Evolutionary conservation across 2,113 vertebrate genomes (phyloP), one percentile per base, ranked within the genome.

Genomic region (Peucedramus taeniatus): DNA sequence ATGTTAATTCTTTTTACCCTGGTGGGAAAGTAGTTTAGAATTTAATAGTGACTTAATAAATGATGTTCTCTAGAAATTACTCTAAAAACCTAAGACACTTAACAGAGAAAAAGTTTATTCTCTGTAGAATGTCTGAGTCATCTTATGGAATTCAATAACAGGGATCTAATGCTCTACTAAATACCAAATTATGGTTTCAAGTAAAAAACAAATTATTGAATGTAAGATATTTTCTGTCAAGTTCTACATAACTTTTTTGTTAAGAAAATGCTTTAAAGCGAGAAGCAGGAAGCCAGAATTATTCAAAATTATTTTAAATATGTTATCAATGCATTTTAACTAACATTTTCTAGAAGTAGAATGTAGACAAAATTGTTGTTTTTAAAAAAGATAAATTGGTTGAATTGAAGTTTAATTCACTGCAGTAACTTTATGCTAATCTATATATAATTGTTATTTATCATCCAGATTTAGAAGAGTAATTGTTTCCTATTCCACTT

Each of bases 11-110:
- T 57, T 91, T 81, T 44, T 83, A 63, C 8, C 22, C 63, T 74
- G 30, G 20, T 88, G 71, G 42, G 22, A 88, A 93, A 93, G 9
- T n/a, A 69, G 35, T 83, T 91, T 19, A 84, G 91, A 82, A 77
- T 83, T 93, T 93, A 94, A 93, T 80, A 90, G 63, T 65, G 47
- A 70, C 33, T 80, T 91, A 90, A 93, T 88, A 54, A 87, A 33
- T 86, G 1, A 74, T 4, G 16, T 75, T 83, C 10, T 89, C 24
- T 39, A 80, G 33, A 90, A 86, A 78, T 87, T 61, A 40, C 50
- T 76, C 37, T 54, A 63, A 96, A 93, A 90, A 74, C 31, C 23
- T 80, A 44, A 61, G 63, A 59, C 15, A 39, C 7, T 47, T 79
- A 74, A 91, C 44, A 88, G 22, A 89, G 33, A 65, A 86, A 49